Evolutionary conservation across 2,113 vertebrate genomes (phyloP).

Genomic region (Puntigrus tetrazona): DNA sequence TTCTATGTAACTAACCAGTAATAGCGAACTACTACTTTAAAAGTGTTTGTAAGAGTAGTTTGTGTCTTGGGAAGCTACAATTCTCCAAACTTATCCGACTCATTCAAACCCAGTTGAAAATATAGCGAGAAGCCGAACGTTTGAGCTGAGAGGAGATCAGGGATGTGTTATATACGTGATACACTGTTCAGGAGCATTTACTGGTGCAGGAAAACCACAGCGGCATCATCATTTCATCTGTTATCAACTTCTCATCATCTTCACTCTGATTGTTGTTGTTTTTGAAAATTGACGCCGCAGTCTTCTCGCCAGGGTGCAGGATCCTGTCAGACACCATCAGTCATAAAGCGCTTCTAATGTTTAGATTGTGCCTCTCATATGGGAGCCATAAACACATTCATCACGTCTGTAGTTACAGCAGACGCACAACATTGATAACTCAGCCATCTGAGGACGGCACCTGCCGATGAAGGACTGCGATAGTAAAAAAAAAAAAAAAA

Average conservation of each 20-base stretch:
- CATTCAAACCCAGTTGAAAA: background rate
- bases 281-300: slow-evolving; percentile 15
- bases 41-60: background rate
- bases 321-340: slow-evolving; percentile 2
- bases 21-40: background rate
- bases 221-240: background rate
- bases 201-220: background rate
- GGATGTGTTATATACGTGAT: background rate
- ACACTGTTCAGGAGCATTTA: background rate
- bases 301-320: background rate
- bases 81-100: background rate
- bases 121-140: background rate
- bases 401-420: slow-evolving; percentile 19
- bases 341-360: slow-evolving; percentile 37
- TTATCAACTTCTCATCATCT: background rate
- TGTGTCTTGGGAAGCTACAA: background rate
- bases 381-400: background rate
- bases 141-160: background rate
- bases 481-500: background rate
- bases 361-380: slow-evolving; percentile 2
- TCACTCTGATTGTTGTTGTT: slow-evolving; percentile 38
- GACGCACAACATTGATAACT: background rate
- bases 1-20: background rate
- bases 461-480: background rate
- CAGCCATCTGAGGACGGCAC: background rate